These are phyloP conservation scores for Ceratosolen solmsi DNA, from an alignment of 1,140 invertebrate genomes.

Conservation along the genomic window DNA sequence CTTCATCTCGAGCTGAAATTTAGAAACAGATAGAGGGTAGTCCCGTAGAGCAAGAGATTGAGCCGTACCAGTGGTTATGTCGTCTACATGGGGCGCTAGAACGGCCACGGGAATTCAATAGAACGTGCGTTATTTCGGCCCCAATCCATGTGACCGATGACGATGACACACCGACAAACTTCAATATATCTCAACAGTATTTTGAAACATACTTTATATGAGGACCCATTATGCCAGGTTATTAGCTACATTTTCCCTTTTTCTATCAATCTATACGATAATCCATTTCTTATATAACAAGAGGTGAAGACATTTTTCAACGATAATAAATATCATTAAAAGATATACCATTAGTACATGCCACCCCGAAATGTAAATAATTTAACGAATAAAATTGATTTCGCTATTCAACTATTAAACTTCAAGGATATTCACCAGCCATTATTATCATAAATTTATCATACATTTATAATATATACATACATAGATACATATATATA, in stretches of 20 bases:
- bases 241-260: not conserved
- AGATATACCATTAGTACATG: no score
- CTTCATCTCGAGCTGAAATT: constrained; percentile 25
- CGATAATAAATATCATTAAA: no score
- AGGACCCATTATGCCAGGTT: not conserved
- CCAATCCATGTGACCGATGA: constrained; percentile 8
- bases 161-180: not conserved
- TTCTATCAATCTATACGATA: no score
- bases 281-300: no score
- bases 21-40: constrained; percentile 36
- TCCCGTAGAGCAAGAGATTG: constrained; percentile 18
- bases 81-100: not conserved
- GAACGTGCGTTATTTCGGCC: constrained; percentile 51
- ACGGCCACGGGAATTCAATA: constrained; percentile 54
- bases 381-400: no score
- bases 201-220: not conserved
- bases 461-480: no score
- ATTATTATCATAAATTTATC: no score
- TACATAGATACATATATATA: no score
- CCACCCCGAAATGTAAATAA: no score
- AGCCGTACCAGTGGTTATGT: constrained; percentile 42
- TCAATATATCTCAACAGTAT: constrained; percentile 3
- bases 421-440: no score
- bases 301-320: no score
- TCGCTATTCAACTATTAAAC: no score